Evolutionary conservation across 2,888 invertebrate species (phyloP).

Genomic region (Apotomis capreana): DNA sequence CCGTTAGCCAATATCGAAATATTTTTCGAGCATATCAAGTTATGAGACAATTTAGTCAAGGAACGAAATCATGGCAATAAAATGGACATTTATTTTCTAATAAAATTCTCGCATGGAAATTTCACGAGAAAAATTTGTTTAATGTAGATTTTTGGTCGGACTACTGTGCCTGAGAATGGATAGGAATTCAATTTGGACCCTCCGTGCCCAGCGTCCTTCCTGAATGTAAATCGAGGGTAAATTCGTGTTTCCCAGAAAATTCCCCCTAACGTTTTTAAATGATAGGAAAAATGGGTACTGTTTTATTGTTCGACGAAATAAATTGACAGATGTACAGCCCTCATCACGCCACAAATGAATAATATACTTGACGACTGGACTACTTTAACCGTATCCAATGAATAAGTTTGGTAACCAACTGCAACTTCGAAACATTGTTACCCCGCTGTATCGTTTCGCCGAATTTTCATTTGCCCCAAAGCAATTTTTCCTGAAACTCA

Average conservation of each 20-base stretch:
- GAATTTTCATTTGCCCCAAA: no score
- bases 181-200: slow-evolving; percentile 79
- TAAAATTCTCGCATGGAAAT: slow-evolving; percentile 42
- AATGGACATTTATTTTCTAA: slow-evolving; percentile 33
- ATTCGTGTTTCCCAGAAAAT: slow-evolving; percentile 65
- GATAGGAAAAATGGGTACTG: slow-evolving; percentile 61
- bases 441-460: no score
- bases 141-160: slow-evolving; percentile 60
- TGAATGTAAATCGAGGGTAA: slow-evolving; percentile 76
- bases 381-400: no score
- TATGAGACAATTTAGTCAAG: slow-evolving; percentile 17
- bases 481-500: no score
- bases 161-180: slow-evolving; percentile 68
- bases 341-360: neutral
- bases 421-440: no score
- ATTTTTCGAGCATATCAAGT: slow-evolving; percentile 19
- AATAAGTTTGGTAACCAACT: no score
- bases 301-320: slow-evolving; percentile 47
- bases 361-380: neutral
- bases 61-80: slow-evolving; percentile 15
- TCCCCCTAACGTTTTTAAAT: slow-evolving; percentile 66
- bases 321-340: slow-evolving; percentile 35
- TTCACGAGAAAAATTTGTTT: slow-evolving; percentile 48
- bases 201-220: slow-evolving; percentile 67
- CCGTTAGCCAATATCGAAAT: slow-evolving; percentile 34